Conservation (phyloP, 2,113 vertebrate genomes). For the Serilophus lunatus region DNA sequence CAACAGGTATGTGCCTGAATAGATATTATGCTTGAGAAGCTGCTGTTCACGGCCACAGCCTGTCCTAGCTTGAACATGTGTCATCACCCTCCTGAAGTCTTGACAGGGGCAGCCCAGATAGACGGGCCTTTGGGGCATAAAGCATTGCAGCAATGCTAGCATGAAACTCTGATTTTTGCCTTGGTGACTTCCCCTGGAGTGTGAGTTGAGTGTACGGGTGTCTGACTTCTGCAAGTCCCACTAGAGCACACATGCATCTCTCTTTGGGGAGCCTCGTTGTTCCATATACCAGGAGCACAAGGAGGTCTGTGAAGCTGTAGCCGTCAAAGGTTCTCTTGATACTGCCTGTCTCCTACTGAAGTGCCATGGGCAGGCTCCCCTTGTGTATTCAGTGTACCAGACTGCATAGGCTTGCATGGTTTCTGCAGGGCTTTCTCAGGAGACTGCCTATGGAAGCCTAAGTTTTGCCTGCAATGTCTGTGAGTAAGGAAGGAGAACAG, state of each 20-base stretch:
- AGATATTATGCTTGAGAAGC: background rate
- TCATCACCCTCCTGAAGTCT: background rate
- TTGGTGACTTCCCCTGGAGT: background rate
- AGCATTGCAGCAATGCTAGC: background rate
- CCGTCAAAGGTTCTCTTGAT: background rate
- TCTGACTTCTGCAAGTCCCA: no score
- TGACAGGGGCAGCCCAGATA: background rate
- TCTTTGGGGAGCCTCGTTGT: background rate
- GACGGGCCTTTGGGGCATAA: background rate
- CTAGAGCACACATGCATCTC: rapidly evolving
- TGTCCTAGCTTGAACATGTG: background rate
- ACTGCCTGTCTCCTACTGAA: background rate
- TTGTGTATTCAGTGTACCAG: rapidly evolving
- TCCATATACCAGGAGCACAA: rapidly evolving
- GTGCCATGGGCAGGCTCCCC: background rate
- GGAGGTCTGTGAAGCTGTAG: background rate
- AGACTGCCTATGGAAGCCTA: background rate
- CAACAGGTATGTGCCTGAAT: background rate
- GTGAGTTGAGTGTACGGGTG: rapidly evolving
- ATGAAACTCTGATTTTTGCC: background rate
- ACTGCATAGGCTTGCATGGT: background rate
- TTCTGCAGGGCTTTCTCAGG: background rate
- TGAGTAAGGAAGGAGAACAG: background rate
- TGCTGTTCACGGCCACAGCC: background rate
- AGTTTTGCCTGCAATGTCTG: background rate